phyloP scores from a whole-genome alignment of 2,113 vertebrate genomes.

The Trematomus loennbergii region DNA sequence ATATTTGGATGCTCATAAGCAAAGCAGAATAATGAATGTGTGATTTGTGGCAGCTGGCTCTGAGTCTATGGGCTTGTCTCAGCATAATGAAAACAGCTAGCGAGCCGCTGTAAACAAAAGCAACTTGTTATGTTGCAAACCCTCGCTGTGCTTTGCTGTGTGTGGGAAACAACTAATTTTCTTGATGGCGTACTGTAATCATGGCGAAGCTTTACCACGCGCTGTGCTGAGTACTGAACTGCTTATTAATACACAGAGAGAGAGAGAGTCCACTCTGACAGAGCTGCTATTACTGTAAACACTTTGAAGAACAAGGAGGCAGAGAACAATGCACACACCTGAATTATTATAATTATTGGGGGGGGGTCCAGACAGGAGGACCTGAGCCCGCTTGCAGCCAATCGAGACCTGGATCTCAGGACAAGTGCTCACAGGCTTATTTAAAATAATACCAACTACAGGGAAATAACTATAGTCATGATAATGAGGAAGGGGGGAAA shows the following conservation, averaged over 20 bases:
- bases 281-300: constrained; percentile 76
- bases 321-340: constrained; percentile 65
- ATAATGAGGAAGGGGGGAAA: background rate
- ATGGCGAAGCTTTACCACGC: constrained; percentile 83
- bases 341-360: constrained; percentile 80
- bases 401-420: constrained; percentile 23
- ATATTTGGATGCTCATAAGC: constrained; percentile 90
- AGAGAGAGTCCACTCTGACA: constrained; percentile 71
- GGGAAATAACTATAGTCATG: constrained; percentile 42
- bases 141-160: constrained; percentile 80
- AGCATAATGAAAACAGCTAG: constrained; percentile 85
- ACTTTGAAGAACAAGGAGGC: constrained; percentile 63
- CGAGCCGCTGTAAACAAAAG: constrained; percentile 88
- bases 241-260: constrained; percentile 82
- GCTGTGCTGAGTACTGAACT: constrained; percentile 77
- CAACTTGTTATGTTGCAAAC: constrained; percentile 87
- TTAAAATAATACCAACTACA: constrained; percentile 44
- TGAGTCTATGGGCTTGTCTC: constrained; percentile 83
- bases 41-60: constrained; percentile 85
- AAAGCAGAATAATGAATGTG: constrained; percentile 88
- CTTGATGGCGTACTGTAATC: constrained; percentile 87
- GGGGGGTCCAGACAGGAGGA: constrained; percentile 52
- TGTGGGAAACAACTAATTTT: constrained; percentile 88
- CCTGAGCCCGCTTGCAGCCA: constrained; percentile 20
- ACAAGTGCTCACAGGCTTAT: background rate